These are phyloP conservation scores for Trichomycterus rosablanca DNA, from an alignment of 2,113 vertebrate genomes.

Conservation along the genomic window DNA sequence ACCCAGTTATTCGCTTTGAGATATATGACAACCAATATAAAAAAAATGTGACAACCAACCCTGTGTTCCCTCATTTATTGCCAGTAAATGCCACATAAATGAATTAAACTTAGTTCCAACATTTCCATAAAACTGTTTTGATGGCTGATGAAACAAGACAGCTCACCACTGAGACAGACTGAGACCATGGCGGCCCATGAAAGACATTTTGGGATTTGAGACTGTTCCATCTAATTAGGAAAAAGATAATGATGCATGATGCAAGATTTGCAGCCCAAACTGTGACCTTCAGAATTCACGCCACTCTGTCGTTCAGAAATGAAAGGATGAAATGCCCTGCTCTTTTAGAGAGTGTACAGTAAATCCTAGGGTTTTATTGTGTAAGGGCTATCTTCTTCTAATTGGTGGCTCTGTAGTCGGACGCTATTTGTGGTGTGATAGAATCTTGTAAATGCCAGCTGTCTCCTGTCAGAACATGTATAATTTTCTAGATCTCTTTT, in stretches of 20 bases:
- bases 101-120: neutral
- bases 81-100: neutral
- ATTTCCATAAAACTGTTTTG: neutral
- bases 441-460: slow-evolving; percentile 75
- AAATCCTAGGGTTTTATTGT: slow-evolving; percentile 53
- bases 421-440: slow-evolving; percentile 70
- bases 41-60: too few species aligned
- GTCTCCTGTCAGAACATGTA: slow-evolving; percentile 57
- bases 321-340: slow-evolving; percentile 1
- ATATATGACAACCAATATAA: too few species aligned
- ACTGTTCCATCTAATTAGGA: slow-evolving; percentile 32
- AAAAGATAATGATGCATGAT: slow-evolving; percentile 27
- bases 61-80: too few species aligned
- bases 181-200: slow-evolving; percentile 7
- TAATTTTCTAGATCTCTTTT: slow-evolving; percentile 51
- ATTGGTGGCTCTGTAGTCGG: slow-evolving; percentile 61
- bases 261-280: slow-evolving; percentile 24
- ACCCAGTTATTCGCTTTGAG: too few species aligned
- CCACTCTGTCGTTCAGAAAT: slow-evolving; percentile 19
- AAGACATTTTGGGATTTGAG: slow-evolving; percentile 29
- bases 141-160: slow-evolving; percentile 8
- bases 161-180: slow-evolving; percentile 3
- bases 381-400: slow-evolving; percentile 55
- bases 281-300: slow-evolving; percentile 13
- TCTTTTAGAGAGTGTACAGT: slow-evolving; percentile 33